Evolutionary conservation across 2,888 invertebrate genomes (phyloP).

Genomic region (Hylaea fasciaria): DNA sequence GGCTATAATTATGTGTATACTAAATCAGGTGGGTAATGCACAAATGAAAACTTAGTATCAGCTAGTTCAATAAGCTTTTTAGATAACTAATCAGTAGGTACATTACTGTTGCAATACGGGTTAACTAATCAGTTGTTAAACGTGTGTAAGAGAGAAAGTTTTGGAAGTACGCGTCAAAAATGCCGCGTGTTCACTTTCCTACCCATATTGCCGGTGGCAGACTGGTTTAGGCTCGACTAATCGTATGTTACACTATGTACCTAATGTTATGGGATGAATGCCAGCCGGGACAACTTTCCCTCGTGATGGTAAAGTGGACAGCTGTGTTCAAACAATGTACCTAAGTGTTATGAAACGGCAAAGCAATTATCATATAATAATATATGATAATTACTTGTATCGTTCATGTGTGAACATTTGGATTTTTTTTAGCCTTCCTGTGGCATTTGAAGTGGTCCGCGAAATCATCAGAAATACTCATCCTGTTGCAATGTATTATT

Average conservation of each 20-base stretch:
- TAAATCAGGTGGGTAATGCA: no score
- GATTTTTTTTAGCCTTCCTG: no score
- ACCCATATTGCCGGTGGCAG: slow-evolving; percentile 53
- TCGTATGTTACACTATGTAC: slow-evolving; percentile 39
- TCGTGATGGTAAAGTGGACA: slow-evolving; percentile 36
- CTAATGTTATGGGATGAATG: slow-evolving; percentile 37
- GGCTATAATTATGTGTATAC: no score
- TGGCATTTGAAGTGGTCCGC: no score
- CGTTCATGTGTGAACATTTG: no score
- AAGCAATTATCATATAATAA: neutral
- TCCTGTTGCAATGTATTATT: no score
- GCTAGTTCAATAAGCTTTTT: no score
- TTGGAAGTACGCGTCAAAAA: slow-evolving; percentile 71
- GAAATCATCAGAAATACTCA: no score
- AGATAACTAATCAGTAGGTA: neutral
- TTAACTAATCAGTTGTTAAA: slow-evolving; percentile 3
- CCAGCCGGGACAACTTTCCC: slow-evolving; percentile 42
- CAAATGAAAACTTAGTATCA: no score
- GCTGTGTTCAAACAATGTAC: slow-evolving; percentile 25
- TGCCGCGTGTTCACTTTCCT: slow-evolving; percentile 71
- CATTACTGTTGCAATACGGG: slow-evolving; percentile 7
- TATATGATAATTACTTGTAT: no score
- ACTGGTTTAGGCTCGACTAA: slow-evolving; percentile 62
- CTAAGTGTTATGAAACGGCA: slow-evolving; percentile 6
- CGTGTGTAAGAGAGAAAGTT: slow-evolving; percentile 64